Conservation (phyloP, 2,888 invertebrate genomes). For the Balanococcus diminutus region DNA sequence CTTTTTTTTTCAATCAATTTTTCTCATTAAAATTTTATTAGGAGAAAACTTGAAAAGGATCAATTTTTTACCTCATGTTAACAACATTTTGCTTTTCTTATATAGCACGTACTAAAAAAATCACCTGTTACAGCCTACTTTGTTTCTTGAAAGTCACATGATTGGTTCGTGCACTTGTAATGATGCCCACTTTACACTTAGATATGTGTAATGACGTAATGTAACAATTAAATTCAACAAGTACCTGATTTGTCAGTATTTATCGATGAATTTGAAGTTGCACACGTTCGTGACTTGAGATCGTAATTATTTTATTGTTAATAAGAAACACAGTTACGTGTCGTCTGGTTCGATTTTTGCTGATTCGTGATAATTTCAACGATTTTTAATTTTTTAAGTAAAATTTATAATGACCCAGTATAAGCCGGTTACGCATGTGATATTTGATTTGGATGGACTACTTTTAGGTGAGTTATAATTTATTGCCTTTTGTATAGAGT, state of each 20-base stretch:
- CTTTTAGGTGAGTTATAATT: slow-evolving; percentile 65
- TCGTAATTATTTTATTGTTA: not conserved
- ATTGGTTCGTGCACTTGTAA: not conserved
- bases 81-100: no score
- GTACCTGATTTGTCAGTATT: not conserved
- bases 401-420: slow-evolving; percentile 58
- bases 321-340: not conserved
- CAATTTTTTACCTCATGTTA: no score
- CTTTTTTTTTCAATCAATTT: no score
- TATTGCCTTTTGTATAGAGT: not conserved
- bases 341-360: not conserved
- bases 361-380: no score
- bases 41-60: no score
- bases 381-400: no score
- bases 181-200: not conserved
- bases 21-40: no score
- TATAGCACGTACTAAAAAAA: no score
- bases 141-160: not conserved
- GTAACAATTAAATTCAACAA: not conserved
- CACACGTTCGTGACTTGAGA: not conserved
- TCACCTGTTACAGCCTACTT: no score
- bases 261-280: not conserved
- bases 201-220: not conserved
- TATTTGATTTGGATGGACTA: slow-evolving; percentile 76
- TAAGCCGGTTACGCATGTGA: slow-evolving; percentile 74